These are phyloP conservation scores for Alitta virens DNA, from an alignment of 2,888 invertebrate genomes.

Conservation along the genomic window DNA sequence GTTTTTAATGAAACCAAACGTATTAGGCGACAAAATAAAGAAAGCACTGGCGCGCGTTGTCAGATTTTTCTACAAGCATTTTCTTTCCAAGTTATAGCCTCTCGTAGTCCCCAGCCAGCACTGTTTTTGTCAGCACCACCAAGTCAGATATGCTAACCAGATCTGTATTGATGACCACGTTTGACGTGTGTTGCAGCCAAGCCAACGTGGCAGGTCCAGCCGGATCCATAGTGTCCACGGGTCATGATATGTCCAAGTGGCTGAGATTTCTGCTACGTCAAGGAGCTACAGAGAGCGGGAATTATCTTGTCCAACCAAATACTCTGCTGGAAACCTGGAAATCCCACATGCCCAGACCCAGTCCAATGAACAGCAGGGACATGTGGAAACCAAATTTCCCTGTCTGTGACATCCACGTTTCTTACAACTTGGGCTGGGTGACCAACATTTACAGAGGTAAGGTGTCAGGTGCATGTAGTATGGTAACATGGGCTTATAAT, in stretches of 20 bases:
- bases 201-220: constrained; percentile 33
- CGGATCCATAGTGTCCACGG: constrained; percentile 40
- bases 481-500: too few relatives aligned
- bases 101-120: too few relatives aligned
- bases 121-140: too few relatives aligned
- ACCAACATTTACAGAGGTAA: constrained; percentile 39
- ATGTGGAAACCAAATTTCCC: constrained; percentile 28
- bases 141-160: too few relatives aligned
- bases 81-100: too few relatives aligned
- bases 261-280: constrained; percentile 32
- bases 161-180: too few relatives aligned
- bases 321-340: constrained; percentile 23
- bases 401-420: constrained; percentile 25
- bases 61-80: too few relatives aligned
- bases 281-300: constrained; percentile 29
- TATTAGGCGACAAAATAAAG: too few relatives aligned
- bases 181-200: constrained; percentile 17
- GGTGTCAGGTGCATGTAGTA: too few relatives aligned
- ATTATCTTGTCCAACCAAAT: constrained; percentile 16
- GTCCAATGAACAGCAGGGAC: constrained; percentile 11
- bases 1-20: too few relatives aligned
- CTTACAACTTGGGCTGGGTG: constrained; percentile 41
- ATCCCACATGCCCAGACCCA: constrained; percentile 12
- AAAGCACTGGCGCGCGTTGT: too few relatives aligned
- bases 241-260: constrained; percentile 45